Base-by-base conservation (phyloP, 2,888 invertebrate species). In the Pegoplata infirma region DNA sequence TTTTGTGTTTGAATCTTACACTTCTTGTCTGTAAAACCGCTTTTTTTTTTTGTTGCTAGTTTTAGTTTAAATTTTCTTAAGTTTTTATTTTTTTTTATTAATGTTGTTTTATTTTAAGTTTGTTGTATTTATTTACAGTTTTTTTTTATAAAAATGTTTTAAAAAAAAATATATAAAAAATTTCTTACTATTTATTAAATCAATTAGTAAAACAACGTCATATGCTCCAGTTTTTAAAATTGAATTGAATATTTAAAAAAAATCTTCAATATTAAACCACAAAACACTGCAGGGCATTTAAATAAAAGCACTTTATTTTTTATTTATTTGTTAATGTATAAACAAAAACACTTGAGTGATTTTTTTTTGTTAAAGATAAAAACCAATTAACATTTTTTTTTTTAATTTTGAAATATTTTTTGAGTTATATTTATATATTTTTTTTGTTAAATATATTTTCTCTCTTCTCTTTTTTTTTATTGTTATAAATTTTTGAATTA, bases 181-280 rank as follows among this genome's bases (percentile, higher is more conserved):
- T 64, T 51, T 51, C 49, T 66, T 44, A 51, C 19, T 59, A 64
- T 78, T 78, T 74, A 73, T 69, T 53, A 77, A 73, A 58, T 53
- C 68, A 73, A 68, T 77, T 73, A 73, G 67, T 67, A 68, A 58
- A 63, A 58, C 14, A 64, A 64, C 49, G 58, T 64, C 51, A 78
- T 64, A 28, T 78, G 64, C 59, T 69, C 69, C 55, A 78, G 7
- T 46, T 75, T 75, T 67, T 53, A 23, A 36, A 58, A 25, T 16
- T 44, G 40, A 10, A 36, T 67, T 67, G 5, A 21, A 12, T 49
- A 14, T 46, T 46, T 44, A 44, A 32, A 32, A 28, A 40, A 40
- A 40, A 4, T 40, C 36, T n/a, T 12, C n/a, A 40, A 40, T 40
- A n/a, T n/a, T 40, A 12, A 40, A 40, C 36, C 36, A 40, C 14